phyloP scores from a whole-genome alignment of 2,113 vertebrate species.

The Trichechus manatus region DNA sequence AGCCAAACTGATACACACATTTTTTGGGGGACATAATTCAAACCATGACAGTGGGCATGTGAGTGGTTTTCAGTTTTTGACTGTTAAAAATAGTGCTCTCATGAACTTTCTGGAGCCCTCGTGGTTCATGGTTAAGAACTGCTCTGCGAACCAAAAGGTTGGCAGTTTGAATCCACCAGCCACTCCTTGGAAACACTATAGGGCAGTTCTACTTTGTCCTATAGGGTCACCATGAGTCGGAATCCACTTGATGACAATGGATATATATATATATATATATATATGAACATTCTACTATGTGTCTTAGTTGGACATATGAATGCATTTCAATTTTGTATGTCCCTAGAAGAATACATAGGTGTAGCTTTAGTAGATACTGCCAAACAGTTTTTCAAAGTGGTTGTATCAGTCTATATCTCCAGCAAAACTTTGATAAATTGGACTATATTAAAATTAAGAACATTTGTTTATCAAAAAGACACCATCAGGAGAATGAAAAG shows the following conservation, averaged over 20 bases:
- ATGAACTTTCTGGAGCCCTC: background rate
- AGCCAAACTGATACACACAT: too few relatives aligned
- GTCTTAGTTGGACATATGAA: background rate
- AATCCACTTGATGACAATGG: too few relatives aligned
- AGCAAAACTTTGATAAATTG: background rate
- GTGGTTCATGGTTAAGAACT: too few relatives aligned
- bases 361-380: background rate
- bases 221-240: too few relatives aligned
- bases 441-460: background rate
- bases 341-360: background rate
- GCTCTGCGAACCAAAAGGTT: too few relatives aligned
- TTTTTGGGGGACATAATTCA: too few relatives aligned
- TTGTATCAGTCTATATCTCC: background rate
- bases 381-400: background rate
- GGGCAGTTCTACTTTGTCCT: too few relatives aligned
- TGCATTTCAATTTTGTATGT: background rate
- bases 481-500: background rate
- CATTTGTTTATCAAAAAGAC: background rate
- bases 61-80: background rate
- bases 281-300: background rate
- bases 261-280: too few relatives aligned
- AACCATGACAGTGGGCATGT: background rate
- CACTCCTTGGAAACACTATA: too few relatives aligned
- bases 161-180: too few relatives aligned
- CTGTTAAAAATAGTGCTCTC: background rate